Evolutionary conservation across 2,113 vertebrate genomes (phyloP), one percentile per base, ranked within the genome.

Genomic region (Barnardius zonarius): DNA sequence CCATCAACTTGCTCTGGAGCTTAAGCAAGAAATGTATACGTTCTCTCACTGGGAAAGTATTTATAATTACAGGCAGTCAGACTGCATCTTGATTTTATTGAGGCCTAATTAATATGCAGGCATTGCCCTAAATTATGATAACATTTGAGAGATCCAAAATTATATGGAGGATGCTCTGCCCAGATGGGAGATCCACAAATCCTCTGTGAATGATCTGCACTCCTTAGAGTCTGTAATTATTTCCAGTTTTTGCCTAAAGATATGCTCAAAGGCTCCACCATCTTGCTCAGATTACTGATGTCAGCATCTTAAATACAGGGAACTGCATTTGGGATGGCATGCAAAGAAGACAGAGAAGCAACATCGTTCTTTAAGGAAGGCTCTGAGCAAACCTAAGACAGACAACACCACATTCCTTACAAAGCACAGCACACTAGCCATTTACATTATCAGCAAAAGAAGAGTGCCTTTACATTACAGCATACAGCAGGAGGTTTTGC

Each of bases 191-290:
- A 93, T 51, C 24, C 69, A 81, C 61, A 73, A 75, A 74, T 68
- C 43, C 10, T 92, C 73, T 93, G 30, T 52, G 70, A 89, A 93
- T 0, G 0, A 48, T 70, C 7, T 64, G 41, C 0, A 0, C 55
- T 89, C 51, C 24, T 25, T 4, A 72, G 66, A 93, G 77, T 31
- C 93, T 92, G 62, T 87, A 96, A 96, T 95, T 91, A 91, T 27
- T 61, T 84, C 39, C 69, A 79, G 30, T 18, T 92, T 88, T 92
- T 87, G 81, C 91, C 89, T 92, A 68, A 72, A 92, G 83, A 85
- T 61, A 92, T 37, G 81, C 80, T 83, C 55, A 75, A 88, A 93
- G 89, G 73, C 43, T 48, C 24, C 24, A 63, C 43, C 83, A 84
- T 33, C 86, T 67, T 48, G 86, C 37, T 75, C 75, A 79, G 39